phyloP scores from a whole-genome alignment of 2,888 invertebrate genomes.

The Venustoraphidia nigricollis region DNA sequence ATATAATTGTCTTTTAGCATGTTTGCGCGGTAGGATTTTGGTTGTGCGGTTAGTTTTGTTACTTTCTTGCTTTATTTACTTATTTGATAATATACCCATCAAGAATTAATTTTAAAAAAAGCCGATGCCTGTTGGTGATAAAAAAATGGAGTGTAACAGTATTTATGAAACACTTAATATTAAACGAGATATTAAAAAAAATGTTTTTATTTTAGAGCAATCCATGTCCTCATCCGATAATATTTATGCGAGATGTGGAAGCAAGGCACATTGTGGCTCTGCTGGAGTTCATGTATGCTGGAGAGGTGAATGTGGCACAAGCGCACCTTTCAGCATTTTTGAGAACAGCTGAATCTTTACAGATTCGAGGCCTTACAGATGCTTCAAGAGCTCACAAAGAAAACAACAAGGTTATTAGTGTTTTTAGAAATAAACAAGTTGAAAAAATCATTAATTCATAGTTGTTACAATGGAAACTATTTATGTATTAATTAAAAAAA shows the following conservation, averaged over 20 bases:
- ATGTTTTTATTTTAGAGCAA: conserved; percentile 41
- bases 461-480: no score
- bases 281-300: conserved; percentile 74
- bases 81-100: no score
- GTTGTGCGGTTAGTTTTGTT: no score
- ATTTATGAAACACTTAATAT: no score
- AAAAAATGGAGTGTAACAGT: no score
- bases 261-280: conserved; percentile 61
- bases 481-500: no score
- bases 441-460: no score
- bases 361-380: conserved; percentile 64
- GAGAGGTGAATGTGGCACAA: conserved; percentile 71
- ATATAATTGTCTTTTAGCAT: background rate
- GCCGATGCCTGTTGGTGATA: no score
- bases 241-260: conserved; percentile 72
- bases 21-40: no score
- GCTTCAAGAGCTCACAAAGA: conserved; percentile 24
- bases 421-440: no score
- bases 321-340: conserved; percentile 60
- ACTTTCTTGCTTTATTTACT: no score
- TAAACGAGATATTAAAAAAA: background rate
- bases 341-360: conserved; percentile 62
- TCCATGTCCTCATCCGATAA: conserved; percentile 73
- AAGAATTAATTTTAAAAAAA: no score
- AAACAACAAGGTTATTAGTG: background rate